A percentile compares a stretch with the other conserved stretches of the same genome.
Evolutionary conservation across 2,113 vertebrate species (phyloP).

Genomic region (Okapia johnstoni): DNA sequence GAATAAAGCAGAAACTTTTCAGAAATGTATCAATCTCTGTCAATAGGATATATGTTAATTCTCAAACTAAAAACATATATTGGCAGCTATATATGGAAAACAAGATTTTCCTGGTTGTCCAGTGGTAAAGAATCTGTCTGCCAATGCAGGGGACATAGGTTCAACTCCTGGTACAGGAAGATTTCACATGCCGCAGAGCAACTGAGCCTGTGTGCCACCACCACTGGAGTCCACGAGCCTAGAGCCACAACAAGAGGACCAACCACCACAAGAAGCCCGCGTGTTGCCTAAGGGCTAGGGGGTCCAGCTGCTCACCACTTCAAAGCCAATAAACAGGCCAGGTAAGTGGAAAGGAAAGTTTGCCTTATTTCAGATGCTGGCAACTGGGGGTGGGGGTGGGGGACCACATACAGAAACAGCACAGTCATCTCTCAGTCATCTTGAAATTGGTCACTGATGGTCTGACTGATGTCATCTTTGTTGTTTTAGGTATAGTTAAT

Average conservation of each 20-base stretch:
- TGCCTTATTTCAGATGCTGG: not conserved
- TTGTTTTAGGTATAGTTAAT: not conserved
- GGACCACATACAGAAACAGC: not conserved
- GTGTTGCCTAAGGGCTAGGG: not conserved
- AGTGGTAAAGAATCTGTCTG: not conserved
- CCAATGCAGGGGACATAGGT: not conserved
- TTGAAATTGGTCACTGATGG: not conserved
- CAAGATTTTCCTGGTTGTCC: not conserved
- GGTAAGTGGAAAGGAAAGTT: not conserved
- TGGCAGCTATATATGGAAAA: not conserved
- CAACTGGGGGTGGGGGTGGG: rapidly evolving
- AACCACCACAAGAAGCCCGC: not conserved
- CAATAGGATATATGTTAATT: not conserved
- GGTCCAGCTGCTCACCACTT: not conserved
- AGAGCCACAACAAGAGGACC: not conserved
- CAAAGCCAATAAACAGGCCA: not conserved
- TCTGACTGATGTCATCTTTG: not conserved
- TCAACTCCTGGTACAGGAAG: not conserved
- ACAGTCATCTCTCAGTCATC: not conserved
- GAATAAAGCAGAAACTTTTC: not conserved
- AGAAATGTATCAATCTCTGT: not conserved
- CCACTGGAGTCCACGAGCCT: rapidly evolving
- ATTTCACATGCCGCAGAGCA: not conserved
- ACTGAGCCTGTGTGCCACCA: not conserved
- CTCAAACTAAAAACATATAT: not conserved